These are phyloP conservation scores for Gibbula magus DNA, from an alignment of 2,888 invertebrate species.

Conservation along the genomic window DNA sequence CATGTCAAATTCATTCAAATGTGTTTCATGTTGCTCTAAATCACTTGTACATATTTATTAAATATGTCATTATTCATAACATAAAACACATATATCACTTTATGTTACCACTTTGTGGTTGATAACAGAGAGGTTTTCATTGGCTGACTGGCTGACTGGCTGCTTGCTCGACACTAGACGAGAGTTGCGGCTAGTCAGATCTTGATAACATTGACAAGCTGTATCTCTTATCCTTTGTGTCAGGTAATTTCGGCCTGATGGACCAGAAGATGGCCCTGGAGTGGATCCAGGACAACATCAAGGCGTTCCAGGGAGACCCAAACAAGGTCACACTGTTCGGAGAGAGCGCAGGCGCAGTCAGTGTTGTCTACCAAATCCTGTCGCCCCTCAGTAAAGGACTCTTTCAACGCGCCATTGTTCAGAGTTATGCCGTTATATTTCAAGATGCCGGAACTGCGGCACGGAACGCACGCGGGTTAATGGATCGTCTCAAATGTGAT, in stretches of 20 bases:
- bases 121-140: too few species aligned
- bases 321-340: conserved; percentile 94
- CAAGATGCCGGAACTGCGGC: conserved; percentile 60
- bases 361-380: conserved; percentile 83
- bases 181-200: not conserved
- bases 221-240: not conserved
- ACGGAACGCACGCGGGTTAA: conserved; percentile 82
- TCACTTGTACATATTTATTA: too few species aligned
- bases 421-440: conserved; percentile 80
- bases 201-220: not conserved
- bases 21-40: too few species aligned
- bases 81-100: too few species aligned
- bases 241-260: conserved; percentile 91
- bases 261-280: conserved; percentile 91
- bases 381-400: conserved; percentile 91
- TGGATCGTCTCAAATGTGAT: conserved; percentile 40
- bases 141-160: too few species aligned
- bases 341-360: conserved; percentile 93
- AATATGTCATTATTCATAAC: too few species aligned
- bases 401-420: conserved; percentile 86
- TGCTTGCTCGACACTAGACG: too few species aligned
- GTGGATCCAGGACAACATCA: conserved; percentile 66
- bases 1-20: too few species aligned
- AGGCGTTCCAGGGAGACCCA: conserved; percentile 82
- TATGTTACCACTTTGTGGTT: too few species aligned